phyloP scores from a whole-genome alignment of 2,113 vertebrate species.

The Coptodon bakossiorum region DNA sequence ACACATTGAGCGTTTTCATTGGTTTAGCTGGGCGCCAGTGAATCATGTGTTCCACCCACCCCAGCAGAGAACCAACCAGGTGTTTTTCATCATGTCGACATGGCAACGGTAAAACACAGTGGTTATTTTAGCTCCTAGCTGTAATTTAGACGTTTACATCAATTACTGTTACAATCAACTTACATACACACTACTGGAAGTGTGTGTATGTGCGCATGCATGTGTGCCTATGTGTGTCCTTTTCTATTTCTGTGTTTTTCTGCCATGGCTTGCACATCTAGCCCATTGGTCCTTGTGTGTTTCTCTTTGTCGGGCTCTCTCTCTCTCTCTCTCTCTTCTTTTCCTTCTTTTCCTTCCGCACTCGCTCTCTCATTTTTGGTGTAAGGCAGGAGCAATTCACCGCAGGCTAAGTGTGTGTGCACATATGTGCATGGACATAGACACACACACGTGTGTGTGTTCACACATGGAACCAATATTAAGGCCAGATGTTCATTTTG shows the following conservation, averaged over 20 bases:
- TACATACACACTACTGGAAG: conserved; percentile 35
- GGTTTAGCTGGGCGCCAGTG: conserved; percentile 20
- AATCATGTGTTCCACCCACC: conserved; percentile 50
- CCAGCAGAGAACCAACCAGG: conserved; percentile 44
- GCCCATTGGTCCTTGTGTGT: conserved; percentile 5
- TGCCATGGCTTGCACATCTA: conserved; percentile 7
- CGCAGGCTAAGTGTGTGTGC: background rate
- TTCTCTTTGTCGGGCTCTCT: background rate
- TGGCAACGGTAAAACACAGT: conserved; percentile 69
- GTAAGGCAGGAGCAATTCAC: conserved; percentile 50
- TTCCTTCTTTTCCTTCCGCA: background rate
- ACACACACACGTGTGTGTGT: conserved; percentile 11
- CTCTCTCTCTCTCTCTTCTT: background rate
- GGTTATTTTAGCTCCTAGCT: conserved; percentile 71
- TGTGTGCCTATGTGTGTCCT: background rate
- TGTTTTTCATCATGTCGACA: conserved; percentile 70
- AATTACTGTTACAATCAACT: conserved; percentile 72
- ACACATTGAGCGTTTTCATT: conserved; percentile 19
- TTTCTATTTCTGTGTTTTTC: conserved; percentile 26
- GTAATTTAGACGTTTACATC: conserved; percentile 74
- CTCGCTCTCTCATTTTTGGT: background rate
- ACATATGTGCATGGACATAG: background rate
- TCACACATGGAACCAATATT: conserved; percentile 70
- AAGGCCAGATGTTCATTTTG: conserved; percentile 69
- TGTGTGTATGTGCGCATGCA: background rate